Evolutionary conservation across 2,113 vertebrate species (phyloP), one percentile per base, ranked within the genome.

Genomic region (Lates calcarifer): DNA sequence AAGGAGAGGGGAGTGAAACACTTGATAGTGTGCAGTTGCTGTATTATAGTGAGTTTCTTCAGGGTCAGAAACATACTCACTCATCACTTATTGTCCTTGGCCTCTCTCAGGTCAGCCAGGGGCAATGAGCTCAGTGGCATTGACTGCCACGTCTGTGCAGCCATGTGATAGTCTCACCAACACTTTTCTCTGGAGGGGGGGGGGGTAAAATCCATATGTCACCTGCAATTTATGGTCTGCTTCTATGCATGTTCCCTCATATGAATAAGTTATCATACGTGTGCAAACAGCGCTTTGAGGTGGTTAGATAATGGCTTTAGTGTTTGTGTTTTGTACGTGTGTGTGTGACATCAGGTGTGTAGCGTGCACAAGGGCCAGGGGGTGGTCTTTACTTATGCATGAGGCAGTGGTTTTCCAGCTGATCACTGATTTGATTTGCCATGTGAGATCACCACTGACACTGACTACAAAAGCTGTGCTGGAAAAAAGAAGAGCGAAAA

Each of bases 361-460:
- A 24, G 43, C 62, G 56, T 17, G 37, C 49, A 66, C n/a, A 33
- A 17, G n/a, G 22, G 71, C 68, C 53, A 20, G 20, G 26, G 64
- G 79, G 72, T 64, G 80, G 81, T 15, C 69, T 78, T 92, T 81
- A 90, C 58, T 89, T 87, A 84, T 93, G 84, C 82, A 92, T 89
- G 88, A 92, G 60, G 63, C 66, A 35, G 76, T 76, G 6, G 69
- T 76, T 87, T 82, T 81, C 79, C 91, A 87, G 90, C 47, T 85
- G 84, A 89, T 89, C 77, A 41, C 84, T 86, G 88, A 85, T 85
- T 76, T 87, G 49, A 90, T 90, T 89, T 86, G 64, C 60, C 61
- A 39, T 45, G 77, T 80, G 60, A 70, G 74, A 75, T 80, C 20
- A 5, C 61, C 56, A 39, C 33, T 12, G 82, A 86, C 82, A 78